phyloP scores from a whole-genome alignment of 2,797 vertebrate genomes.

The Chiloscyllium punctatum region DNA sequence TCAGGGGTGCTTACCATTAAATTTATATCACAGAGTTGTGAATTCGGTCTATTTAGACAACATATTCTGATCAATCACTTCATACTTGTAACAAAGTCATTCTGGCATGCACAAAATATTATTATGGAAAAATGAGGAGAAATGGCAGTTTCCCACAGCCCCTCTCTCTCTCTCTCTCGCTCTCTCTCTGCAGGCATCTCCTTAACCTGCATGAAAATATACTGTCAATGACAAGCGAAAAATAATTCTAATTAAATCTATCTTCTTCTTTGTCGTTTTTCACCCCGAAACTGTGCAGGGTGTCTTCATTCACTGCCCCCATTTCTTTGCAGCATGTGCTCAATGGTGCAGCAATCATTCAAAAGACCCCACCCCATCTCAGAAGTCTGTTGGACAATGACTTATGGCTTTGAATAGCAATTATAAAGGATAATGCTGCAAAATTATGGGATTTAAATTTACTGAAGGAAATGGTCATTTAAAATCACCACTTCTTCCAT shows the following conservation, averaged over 20 bases:
- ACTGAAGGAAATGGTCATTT: background rate
- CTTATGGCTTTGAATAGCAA: background rate
- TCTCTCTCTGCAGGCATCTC: background rate
- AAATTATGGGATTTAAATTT: background rate
- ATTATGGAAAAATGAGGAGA: constrained; percentile 13
- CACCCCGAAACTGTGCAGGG: background rate
- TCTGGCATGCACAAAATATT: background rate
- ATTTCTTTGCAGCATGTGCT: background rate
- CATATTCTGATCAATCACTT: background rate
- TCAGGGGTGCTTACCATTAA: background rate
- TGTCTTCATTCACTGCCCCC: background rate
- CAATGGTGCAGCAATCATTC: constrained; percentile 34
- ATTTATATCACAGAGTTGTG: background rate
- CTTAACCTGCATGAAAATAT: background rate
- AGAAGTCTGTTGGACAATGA: constrained; percentile 28
- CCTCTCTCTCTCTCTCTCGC: background rate
- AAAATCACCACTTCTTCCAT: background rate
- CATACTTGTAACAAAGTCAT: background rate
- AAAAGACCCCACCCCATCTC: constrained; percentile 33
- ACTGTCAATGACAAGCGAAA: background rate
- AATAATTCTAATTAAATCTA: background rate
- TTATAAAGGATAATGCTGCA: background rate
- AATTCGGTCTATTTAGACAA: background rate
- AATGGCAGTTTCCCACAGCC: constrained; percentile 10
- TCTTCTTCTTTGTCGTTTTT: background rate